A percentile compares a stretch with the other conserved stretches of the same genome.
phyloP scores from a whole-genome alignment of 2,888 invertebrate species.

The Limnephilus lunatus region DNA sequence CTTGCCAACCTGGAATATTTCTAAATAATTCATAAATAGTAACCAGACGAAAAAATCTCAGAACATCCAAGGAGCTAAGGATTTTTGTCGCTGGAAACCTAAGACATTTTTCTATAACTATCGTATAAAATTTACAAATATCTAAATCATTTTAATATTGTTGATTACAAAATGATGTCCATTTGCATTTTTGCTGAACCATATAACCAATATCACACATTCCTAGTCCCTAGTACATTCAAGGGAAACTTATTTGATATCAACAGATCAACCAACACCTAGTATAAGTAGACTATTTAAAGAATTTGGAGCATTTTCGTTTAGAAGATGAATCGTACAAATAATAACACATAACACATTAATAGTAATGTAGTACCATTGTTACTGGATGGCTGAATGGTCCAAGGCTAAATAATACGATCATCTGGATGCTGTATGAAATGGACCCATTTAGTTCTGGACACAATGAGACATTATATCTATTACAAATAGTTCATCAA shows the following conservation, averaged over 20 bases:
- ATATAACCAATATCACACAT: too few relatives aligned
- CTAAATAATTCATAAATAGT: too few relatives aligned
- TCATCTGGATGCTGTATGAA: neutral
- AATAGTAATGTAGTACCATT: neutral
- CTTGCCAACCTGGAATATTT: too few relatives aligned
- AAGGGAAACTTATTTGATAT: neutral
- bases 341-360: neutral
- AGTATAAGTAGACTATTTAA: neutral
- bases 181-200: too few relatives aligned
- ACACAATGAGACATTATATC: neutral
- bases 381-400: neutral
- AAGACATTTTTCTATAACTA: too few relatives aligned
- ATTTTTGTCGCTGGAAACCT: too few relatives aligned
- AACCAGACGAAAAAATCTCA: too few relatives aligned
- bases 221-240: neutral
- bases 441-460: neutral
- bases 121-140: too few relatives aligned
- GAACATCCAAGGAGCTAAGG: too few relatives aligned
- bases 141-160: too few relatives aligned
- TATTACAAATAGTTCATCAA: slow-evolving; percentile 29
- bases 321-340: neutral
- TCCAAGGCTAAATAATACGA: neutral
- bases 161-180: too few relatives aligned
- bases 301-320: neutral
- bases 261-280: neutral